Conservation (phyloP, 2,113 vertebrate species). For the Neoarius graeffei region DNA sequence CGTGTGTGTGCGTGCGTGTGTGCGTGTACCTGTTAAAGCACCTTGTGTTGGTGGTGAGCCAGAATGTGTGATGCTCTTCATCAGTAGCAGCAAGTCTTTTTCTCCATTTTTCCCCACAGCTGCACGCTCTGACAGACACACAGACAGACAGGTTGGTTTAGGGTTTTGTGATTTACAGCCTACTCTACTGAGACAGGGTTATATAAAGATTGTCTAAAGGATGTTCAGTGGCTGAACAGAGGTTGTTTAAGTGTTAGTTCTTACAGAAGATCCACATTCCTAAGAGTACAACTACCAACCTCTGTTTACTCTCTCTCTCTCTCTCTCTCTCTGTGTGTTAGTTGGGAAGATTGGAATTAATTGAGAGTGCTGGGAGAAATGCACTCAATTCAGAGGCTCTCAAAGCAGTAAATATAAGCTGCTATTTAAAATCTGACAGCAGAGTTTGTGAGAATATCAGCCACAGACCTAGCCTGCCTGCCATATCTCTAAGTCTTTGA, state of each 20-base stretch:
- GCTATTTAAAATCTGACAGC: not conserved
- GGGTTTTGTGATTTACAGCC: constrained; percentile 20
- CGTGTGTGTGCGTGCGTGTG: constrained; percentile 11
- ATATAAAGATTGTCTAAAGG: constrained; percentile 46
- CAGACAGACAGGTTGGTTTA: constrained; percentile 3
- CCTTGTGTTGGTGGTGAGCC: constrained; percentile 49
- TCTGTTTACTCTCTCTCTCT: constrained; percentile 16
- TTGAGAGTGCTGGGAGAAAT: constrained; percentile 13
- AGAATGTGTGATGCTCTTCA: constrained; percentile 70
- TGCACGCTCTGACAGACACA: constrained; percentile 67
- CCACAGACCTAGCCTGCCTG: constrained; percentile 69
- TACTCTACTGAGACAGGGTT: constrained; percentile 31
- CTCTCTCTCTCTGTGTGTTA: too few relatives aligned
- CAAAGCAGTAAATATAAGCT: not conserved
- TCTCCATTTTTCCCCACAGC: constrained; percentile 71
- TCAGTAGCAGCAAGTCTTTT: constrained; percentile 72
- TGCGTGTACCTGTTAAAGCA: constrained; percentile 66
- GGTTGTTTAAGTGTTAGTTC: constrained; percentile 30
- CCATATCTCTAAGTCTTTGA: constrained; percentile 71
- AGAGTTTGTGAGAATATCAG: not conserved
- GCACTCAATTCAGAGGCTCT: not conserved
- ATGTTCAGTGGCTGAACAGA: constrained; percentile 19
- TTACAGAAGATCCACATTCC: constrained; percentile 42
- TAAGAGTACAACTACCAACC: constrained; percentile 19
- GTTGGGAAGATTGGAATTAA: constrained; percentile 14